phyloP scores from a whole-genome alignment of 1,140 invertebrate species.

The Goniozus legneri region DNA sequence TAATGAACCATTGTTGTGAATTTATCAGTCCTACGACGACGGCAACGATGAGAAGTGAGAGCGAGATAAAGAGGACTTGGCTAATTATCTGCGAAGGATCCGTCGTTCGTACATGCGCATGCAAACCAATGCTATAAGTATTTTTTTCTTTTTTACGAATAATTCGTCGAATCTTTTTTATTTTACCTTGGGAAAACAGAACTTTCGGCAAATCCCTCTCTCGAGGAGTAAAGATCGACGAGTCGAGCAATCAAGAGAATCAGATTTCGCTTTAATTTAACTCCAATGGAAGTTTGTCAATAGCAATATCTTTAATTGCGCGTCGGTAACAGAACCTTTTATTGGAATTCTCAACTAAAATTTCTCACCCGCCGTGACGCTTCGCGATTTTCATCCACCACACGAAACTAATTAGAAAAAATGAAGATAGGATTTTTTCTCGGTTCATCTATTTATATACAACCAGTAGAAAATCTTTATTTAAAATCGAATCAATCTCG shows the following conservation, averaged over 20 bases:
- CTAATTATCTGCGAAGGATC: slow-evolving; percentile 42
- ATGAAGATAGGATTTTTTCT: background rate
- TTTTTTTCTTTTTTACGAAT: no score
- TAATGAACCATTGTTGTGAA: slow-evolving; percentile 48
- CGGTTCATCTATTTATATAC: background rate
- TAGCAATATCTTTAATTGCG: slow-evolving; percentile 33
- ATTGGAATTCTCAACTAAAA: slow-evolving; percentile 28
- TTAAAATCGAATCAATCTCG: background rate
- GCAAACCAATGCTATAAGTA: background rate
- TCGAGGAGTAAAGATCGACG: no score
- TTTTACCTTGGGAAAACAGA: no score
- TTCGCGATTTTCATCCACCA: no score
- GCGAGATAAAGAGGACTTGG: no score
- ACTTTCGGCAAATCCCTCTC: no score
- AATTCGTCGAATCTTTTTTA: no score
- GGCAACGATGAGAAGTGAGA: no score
- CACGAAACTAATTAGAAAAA: background rate
- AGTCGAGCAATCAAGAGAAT: no score
- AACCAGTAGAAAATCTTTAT: background rate
- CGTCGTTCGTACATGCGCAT: background rate
- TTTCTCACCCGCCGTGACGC: slow-evolving; percentile 26
- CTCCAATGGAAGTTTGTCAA: slow-evolving; percentile 34
- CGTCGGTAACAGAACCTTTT: slow-evolving; percentile 21
- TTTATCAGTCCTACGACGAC: slow-evolving; percentile 43
- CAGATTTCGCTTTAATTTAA: slow-evolving; percentile 36